Evolutionary conservation across 2,113 vertebrate genomes (phyloP), one percentile per base, ranked within the genome.

Genomic region (Thamnaconus septentrionalis): DNA sequence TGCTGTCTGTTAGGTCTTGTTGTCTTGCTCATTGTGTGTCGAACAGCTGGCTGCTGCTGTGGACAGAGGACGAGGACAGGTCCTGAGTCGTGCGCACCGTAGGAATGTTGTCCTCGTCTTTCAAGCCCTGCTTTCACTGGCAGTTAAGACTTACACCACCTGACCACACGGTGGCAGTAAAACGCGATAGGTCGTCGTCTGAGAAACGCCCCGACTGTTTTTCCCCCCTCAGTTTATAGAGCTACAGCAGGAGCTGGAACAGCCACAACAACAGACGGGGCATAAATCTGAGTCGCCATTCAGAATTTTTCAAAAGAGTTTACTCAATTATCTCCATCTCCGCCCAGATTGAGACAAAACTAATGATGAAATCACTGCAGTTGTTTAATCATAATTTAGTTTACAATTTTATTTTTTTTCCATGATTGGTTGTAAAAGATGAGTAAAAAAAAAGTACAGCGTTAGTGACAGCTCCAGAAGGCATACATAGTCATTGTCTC

Each of bases 391-490:
- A 41, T 56, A 31, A 54, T 49, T 60, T 68, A 44, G 5, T 67
- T 73, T 68, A 74, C 61, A 78, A 68, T 59, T 48, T n/a, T n/a
- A n/a, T n/a, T 53, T 64, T 92, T 90, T 89, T 89, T 54, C 78
- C 18, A 31, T 83, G 82, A 84, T 84, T 47, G 75, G 50, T 80
- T 79, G 65, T 80, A 81, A 90, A 85, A 84, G 69, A 79, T 46
- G 50, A 80, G 59, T 48, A 75, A 7, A 78, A 75, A 83, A 89
- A 89, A 85, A 79, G 52, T 65, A 80, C 56, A 84, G 71, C 67
- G 56, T 66, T 83, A 60, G 45, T 81, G 73, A 82, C 64, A 82
- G 63, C 74, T 65, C 78, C 63, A 85, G 62, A 66, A 75, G 64
- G 89, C 87, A 90, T 91, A 86, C 76, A 59, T 74, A 41, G 63